These are phyloP conservation scores for Erythrolamprus reginae DNA, from an alignment of 2,113 vertebrate genomes.

Conservation along the genomic window DNA sequence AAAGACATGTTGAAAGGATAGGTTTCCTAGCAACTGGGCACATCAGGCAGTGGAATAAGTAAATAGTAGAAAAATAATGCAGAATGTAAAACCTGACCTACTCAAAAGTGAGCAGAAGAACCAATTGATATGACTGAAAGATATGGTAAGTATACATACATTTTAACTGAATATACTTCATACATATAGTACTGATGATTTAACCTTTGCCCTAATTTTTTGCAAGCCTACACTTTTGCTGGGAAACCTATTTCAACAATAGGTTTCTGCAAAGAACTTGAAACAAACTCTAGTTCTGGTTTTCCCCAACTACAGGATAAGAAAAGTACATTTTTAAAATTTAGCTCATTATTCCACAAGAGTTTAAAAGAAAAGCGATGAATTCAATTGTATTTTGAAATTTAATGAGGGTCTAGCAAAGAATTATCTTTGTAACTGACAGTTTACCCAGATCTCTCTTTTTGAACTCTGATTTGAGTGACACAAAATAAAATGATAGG, in stretches of 20 bases:
- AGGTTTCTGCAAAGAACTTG: background rate
- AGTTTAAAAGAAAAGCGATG: background rate
- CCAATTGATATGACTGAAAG: background rate
- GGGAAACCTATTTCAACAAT: background rate
- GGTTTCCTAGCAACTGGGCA: constrained; percentile 23
- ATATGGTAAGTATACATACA: background rate
- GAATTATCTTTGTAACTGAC: background rate
- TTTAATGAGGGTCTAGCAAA: background rate
- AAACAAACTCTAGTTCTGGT: background rate
- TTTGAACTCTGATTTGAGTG: background rate
- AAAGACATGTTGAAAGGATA: background rate
- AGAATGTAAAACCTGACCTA: background rate
- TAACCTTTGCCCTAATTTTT: background rate
- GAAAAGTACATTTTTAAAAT: background rate
- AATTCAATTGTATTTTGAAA: background rate
- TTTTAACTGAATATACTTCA: background rate
- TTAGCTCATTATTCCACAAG: background rate
- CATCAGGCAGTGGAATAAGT: constrained; percentile 10
- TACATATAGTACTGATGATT: background rate
- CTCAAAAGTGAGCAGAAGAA: background rate
- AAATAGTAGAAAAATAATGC: background rate
- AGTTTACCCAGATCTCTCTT: background rate
- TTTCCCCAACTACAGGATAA: background rate
- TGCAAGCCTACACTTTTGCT: too few species aligned
- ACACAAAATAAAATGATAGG: background rate